These are phyloP conservation scores for Strongylocentrotus purpuratus DNA, from an alignment of 35 echinoderm and acorn worm genomes.

Conservation along the genomic window DNA sequence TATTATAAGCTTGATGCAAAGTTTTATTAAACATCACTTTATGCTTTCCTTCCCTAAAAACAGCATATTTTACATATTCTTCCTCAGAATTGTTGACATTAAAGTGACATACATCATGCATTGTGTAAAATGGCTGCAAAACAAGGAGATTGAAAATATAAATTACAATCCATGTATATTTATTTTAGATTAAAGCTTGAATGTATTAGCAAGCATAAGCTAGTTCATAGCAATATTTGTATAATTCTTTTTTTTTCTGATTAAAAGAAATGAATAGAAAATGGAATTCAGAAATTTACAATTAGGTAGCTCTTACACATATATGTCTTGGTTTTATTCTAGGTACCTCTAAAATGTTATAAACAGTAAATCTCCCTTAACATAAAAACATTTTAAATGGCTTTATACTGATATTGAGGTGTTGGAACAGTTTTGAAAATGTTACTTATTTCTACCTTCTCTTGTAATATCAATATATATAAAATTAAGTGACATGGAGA, in stretches of 20 bases:
- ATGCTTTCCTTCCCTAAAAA: not conserved
- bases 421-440: not conserved
- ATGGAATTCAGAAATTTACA: not conserved
- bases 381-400: not conserved
- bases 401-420: not conserved
- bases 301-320: not conserved
- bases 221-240: not conserved
- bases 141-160: not conserved
- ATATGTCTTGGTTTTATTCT: not conserved
- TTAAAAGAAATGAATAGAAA: not conserved
- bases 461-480: not conserved
- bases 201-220: not conserved
- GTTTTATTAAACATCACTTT: not conserved
- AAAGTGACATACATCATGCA: not conserved
- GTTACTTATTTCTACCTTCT: not conserved
- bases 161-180: not conserved
- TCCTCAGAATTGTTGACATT: not conserved
- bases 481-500: not conserved
- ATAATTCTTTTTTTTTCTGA: not conserved
- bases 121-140: slow-evolving; percentile 2
- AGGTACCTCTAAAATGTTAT: too few relatives aligned
- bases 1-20: not conserved
- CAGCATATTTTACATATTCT: not conserved
- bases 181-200: not conserved
- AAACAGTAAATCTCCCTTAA: not conserved